Evolutionary conservation across 2,113 vertebrate genomes (phyloP).

Genomic region (Thalassoma bifasciatum): DNA sequence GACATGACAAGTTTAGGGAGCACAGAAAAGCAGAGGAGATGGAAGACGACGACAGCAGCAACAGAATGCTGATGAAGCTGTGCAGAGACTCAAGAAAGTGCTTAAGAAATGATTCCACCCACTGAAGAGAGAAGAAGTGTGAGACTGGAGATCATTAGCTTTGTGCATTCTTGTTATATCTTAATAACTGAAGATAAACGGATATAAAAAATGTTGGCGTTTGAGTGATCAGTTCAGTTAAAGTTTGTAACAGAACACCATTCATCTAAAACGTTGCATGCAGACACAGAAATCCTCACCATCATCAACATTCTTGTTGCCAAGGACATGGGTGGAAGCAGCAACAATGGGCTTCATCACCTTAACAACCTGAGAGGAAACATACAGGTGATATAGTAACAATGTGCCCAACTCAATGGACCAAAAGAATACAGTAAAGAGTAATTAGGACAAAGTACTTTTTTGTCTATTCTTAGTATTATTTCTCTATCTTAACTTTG

Average conservation of each 20-base stretch:
- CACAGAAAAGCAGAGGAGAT: background rate
- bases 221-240: background rate
- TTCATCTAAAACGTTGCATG: background rate
- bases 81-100: background rate
- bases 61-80: background rate
- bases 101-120: background rate
- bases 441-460: too few species aligned
- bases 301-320: slow-evolving; percentile 71
- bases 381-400: background rate
- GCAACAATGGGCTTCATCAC: slow-evolving; percentile 77
- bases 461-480: too few species aligned
- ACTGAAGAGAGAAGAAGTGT: too few species aligned
- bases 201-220: background rate
- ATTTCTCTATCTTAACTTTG: too few species aligned
- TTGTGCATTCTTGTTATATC: too few species aligned
- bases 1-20: background rate
- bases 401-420: too few species aligned
- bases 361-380: slow-evolving; percentile 71
- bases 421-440: too few species aligned
- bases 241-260: background rate
- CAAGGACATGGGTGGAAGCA: slow-evolving; percentile 71
- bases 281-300: slow-evolving; percentile 62
- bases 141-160: too few species aligned
- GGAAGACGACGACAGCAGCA: background rate
- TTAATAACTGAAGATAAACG: too few species aligned